Conservation (phyloP, 2,797 vertebrate genomes). For the Oophaga sylvatica region DNA sequence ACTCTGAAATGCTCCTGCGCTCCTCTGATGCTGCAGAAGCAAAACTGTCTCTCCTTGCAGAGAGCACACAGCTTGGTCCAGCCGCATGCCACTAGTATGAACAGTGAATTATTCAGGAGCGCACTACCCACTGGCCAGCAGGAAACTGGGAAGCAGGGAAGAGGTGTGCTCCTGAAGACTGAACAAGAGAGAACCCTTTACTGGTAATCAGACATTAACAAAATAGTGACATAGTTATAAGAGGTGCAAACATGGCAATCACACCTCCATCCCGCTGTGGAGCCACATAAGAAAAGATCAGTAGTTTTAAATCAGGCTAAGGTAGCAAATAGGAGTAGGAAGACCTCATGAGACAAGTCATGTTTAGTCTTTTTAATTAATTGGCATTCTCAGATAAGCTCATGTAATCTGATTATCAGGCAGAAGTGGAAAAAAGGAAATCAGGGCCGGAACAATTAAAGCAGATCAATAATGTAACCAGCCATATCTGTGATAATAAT, state of each 20-base stretch:
- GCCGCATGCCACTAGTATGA: too few species aligned
- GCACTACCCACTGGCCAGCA: too few species aligned
- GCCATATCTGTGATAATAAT: conserved; percentile 16
- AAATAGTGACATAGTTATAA: not conserved
- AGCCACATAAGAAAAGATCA: not conserved
- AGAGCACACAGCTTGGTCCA: too few species aligned
- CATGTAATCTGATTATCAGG: conserved; percentile 14
- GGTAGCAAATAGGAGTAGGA: not conserved
- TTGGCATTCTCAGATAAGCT: conserved; percentile 35
- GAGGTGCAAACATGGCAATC: too few species aligned
- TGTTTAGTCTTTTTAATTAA: conserved; percentile 16
- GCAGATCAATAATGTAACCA: conserved; percentile 15
- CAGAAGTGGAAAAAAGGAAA: not conserved
- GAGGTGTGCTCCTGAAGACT: too few species aligned
- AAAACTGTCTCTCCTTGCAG: too few species aligned
- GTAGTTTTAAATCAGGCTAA: not conserved
- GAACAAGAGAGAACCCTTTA: too few species aligned
- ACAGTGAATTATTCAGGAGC: too few species aligned
- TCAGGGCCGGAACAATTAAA: conserved; percentile 26
- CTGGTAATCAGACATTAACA: not conserved
- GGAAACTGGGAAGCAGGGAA: too few species aligned
- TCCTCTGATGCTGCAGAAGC: too few species aligned
- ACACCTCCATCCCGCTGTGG: not conserved
- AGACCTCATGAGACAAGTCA: not conserved
- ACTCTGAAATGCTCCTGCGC: too few species aligned